phyloP scores from a whole-genome alignment of 2,888 invertebrate species.

The Idaea aversata region DNA sequence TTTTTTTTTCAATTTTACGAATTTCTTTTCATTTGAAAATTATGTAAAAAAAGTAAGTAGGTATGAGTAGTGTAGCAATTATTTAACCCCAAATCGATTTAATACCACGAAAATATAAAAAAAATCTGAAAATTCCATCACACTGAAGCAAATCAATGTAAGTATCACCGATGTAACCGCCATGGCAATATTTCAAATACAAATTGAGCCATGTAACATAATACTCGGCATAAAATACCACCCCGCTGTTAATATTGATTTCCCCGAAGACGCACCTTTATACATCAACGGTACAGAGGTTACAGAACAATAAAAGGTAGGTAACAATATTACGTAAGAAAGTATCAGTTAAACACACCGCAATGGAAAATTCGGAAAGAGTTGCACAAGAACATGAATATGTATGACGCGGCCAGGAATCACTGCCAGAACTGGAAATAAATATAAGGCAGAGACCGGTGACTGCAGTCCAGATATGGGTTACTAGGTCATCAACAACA shows the following conservation, averaged over 20 bases:
- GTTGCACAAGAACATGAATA: slow-evolving; percentile 47
- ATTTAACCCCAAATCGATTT: no score
- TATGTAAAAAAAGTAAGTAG: no score
- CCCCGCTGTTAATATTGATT: slow-evolving; percentile 38
- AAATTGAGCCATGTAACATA: slow-evolving; percentile 9
- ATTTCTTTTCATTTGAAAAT: no score
- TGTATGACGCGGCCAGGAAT: slow-evolving; percentile 55
- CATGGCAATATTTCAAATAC: slow-evolving; percentile 11
- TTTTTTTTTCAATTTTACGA: background rate
- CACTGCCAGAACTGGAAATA: slow-evolving; percentile 71
- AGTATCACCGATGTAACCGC: background rate
- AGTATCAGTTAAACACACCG: slow-evolving; percentile 12
- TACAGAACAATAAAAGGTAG: slow-evolving; percentile 26
- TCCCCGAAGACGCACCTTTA: slow-evolving; percentile 33
- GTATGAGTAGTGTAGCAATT: no score
- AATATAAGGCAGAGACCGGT: slow-evolving; percentile 60
- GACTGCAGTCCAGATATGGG: slow-evolving; percentile 71
- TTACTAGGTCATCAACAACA: slow-evolving; percentile 69
- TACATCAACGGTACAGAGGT: slow-evolving; percentile 28
- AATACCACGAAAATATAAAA: no score
- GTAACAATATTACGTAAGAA: slow-evolving; percentile 19
- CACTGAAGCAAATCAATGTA: background rate
- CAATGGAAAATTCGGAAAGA: slow-evolving; percentile 32
- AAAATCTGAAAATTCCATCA: background rate
- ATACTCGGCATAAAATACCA: slow-evolving; percentile 6